A percentile compares a stretch with the other conserved stretches of the same genome.
These are phyloP conservation scores for Sebastes cheni DNA, from an alignment of 2,797 vertebrate genomes.

Conservation along the genomic window DNA sequence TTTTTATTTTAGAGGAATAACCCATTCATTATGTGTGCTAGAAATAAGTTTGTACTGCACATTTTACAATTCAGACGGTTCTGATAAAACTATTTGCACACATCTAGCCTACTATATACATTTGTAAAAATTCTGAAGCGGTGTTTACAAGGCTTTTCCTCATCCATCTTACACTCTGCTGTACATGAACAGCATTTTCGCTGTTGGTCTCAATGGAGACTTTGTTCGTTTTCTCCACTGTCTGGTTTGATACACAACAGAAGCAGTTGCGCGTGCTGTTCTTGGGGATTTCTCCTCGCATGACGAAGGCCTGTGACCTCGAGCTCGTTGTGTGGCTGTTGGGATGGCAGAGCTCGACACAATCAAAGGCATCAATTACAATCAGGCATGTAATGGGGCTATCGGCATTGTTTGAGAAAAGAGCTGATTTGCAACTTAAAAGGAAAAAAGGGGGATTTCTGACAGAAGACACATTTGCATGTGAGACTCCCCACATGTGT, in stretches of 20 bases:
- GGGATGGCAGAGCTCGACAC: conserved; percentile 31
- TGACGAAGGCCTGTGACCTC: conserved; percentile 17
- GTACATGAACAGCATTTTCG: conserved; percentile 10
- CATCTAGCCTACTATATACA: neutral
- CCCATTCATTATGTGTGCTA: neutral
- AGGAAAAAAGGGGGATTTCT: neutral
- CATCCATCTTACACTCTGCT: neutral
- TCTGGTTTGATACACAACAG: conserved; percentile 58
- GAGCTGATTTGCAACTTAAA: conserved; percentile 6
- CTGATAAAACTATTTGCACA: neutral
- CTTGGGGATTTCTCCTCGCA: conserved; percentile 17
- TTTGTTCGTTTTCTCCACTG: conserved; percentile 22
- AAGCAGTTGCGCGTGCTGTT: conserved; percentile 38
- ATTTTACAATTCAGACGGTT: neutral
- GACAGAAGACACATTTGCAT: conserved; percentile 23
- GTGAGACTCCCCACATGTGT: conserved; percentile 33
- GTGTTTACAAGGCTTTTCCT: conserved; percentile 1
- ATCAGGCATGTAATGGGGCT: conserved; percentile 45
- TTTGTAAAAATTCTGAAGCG: neutral
- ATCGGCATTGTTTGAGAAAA: conserved; percentile 42
- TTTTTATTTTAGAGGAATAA: neutral
- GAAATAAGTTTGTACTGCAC: neutral
- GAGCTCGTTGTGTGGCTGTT: neutral
- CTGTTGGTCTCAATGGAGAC: conserved; percentile 21
- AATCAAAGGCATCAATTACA: conserved; percentile 61